Base-by-base conservation (phyloP, 1,140 invertebrate species). In the Harpegnathos saltator region DNA sequence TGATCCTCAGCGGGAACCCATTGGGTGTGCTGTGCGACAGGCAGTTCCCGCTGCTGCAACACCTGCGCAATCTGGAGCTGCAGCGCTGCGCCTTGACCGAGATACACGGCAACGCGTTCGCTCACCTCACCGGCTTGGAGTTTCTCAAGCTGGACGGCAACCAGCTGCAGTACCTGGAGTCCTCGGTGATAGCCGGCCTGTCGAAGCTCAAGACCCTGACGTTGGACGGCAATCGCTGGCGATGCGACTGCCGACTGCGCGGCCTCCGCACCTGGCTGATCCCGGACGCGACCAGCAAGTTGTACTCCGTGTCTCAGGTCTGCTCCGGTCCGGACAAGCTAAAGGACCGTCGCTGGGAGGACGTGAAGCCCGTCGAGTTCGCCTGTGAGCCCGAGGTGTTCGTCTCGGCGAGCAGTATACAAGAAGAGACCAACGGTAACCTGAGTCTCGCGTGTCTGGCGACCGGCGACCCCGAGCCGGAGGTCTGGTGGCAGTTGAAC, bases 191-290 rank as follows among this genome's bases (percentile, higher is more conserved):
- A 88, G 93, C 95, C 88, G 95, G 95, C 63, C 95, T 97, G 78
- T 92, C 95, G 29, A 95, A 96, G 72, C 92, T 98, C 19, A 98
- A 98, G 92, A 97, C 97, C 0, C 93, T 98, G 2, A 96, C 96
- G 5, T 92, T 98, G 33, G 97, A 98, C 81, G 97, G 97, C n/a
- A 98, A 98, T 91, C 97, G 96, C 17, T 98, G 98, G 98, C 95
- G 95, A 83, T 98, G 98, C 92, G 98, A 98, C 90, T 98, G 98
- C 93, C 95, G 97, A 65, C 92, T 98, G 63, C 96, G 97, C 65
- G 96, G 96, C 19, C 97, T 98, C 85, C 96, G 97, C 29, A 95
- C 96, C 73, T 98, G 97, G 97, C 96, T 98, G 89, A 95, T 97
- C 0, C 87, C 89, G 0, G 90, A 92, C 2, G 77, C 95, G 22